Conservation (phyloP, 2,888 invertebrate genomes). For the Nebria brevicollis region DNA sequence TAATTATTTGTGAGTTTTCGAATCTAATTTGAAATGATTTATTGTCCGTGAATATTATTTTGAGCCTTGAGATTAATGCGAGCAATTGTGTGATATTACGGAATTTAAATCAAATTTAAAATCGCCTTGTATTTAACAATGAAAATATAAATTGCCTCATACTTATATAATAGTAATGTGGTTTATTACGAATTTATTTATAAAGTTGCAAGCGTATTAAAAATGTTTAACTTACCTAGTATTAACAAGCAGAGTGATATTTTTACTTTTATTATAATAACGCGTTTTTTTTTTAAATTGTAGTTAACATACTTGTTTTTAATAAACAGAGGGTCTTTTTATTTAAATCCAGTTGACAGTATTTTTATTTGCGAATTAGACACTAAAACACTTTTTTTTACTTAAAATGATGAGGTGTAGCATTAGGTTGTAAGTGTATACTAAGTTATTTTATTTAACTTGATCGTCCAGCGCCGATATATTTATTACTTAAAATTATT, state of each 20-base stretch:
- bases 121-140: too few relatives aligned
- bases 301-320: constrained; percentile 47
- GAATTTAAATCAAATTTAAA: too few relatives aligned
- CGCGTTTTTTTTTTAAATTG: constrained; percentile 46
- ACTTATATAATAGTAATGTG: background rate
- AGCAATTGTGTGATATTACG: too few relatives aligned
- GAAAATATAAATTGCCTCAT: too few relatives aligned
- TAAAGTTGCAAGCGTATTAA: background rate
- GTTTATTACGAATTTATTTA: background rate
- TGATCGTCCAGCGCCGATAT: constrained; percentile 28
- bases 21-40: too few relatives aligned
- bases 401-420: constrained; percentile 31
- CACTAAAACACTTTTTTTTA: constrained; percentile 25
- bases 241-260: constrained; percentile 63
- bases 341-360: constrained; percentile 38
- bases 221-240: constrained; percentile 56
- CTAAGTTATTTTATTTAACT: constrained; percentile 44
- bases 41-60: too few relatives aligned
- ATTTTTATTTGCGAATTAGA: constrained; percentile 26
- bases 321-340: constrained; percentile 9
- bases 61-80: too few relatives aligned
- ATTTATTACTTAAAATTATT: constrained; percentile 42
- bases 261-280: constrained; percentile 51
- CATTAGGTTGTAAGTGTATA: constrained; percentile 30
- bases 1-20: too few relatives aligned